phyloP scores from a whole-genome alignment of 2,797 vertebrate species.

The Galagoides demidoff region DNA sequence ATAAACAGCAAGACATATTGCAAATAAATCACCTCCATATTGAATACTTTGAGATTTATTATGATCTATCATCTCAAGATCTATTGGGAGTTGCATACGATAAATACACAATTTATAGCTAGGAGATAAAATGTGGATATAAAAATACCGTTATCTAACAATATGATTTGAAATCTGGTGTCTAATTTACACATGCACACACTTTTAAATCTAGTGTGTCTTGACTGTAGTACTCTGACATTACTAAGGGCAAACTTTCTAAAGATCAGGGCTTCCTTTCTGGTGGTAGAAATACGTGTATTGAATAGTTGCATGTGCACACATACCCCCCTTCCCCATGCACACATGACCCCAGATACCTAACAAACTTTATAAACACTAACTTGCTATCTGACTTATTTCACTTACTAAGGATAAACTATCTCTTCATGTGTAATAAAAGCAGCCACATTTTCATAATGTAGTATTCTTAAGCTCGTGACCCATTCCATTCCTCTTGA shows the following conservation, averaged over 20 bases:
- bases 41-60: slow-evolving; percentile 81
- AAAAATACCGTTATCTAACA: slow-evolving; percentile 76
- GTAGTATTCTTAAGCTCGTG: neutral
- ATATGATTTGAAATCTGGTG: slow-evolving; percentile 73
- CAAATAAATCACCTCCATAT: slow-evolving; percentile 79
- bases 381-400: neutral
- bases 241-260: neutral
- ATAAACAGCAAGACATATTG: slow-evolving; percentile 82
- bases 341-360: neutral
- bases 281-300: neutral
- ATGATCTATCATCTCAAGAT: slow-evolving; percentile 75
- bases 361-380: neutral
- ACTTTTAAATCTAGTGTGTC: neutral
- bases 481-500: neutral
- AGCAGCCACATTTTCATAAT: neutral
- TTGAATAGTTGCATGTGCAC: no score
- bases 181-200: slow-evolving; percentile 67
- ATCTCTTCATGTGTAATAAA: neutral
- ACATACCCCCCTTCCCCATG: no score
- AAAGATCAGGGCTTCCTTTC: neutral
- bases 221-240: neutral
- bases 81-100: slow-evolving; percentile 75
- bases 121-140: slow-evolving; percentile 78
- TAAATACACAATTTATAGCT: slow-evolving; percentile 73
- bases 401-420: neutral